Base-by-base conservation (phyloP, 2,888 invertebrate species). In the Itoplectis maculator region DNA sequence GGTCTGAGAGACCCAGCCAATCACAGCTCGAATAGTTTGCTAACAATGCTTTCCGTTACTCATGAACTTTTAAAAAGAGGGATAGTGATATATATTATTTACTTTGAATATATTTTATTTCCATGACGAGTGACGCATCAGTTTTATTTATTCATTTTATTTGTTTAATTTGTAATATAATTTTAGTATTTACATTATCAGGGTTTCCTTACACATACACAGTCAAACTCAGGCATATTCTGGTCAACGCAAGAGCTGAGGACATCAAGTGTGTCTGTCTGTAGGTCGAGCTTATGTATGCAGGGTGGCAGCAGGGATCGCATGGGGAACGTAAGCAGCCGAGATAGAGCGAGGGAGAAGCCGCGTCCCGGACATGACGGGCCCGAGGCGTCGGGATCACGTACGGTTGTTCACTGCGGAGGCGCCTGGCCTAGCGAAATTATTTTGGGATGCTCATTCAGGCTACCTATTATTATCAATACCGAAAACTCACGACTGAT, bases 391-490 rank as follows among this genome's bases (percentile, higher is more conserved):
- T 61, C 61, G 20, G n/a, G 37, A 73, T 61, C 73, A 73, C 73
- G 61, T 61, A 61, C 73, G 20, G 13, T 18, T n/a, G 45, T 35
- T 61, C 37, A n/a, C 61, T n/a, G 47, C 18, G 47, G 18, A 49
- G 61, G 45, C 61, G 49, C 49, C 47, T 23, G 35, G 61, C 45
- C 72, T 45, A 54, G 54, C 35, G 37, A 69, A 78, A 81, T 78
- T 74, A 81, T 65, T 74, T 81, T 56, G 23, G 77, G 73, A 73
- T 51, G 15, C 78, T 81, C 81, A 68, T 81, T 77, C 68, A 59
- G 73, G 77, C 61, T 68, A 63, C 73, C 68, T 73, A 81, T 77
- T 81, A 76, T 81, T 76, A 72, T 77, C 77, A 68, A 49, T 68
- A 66, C 37, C 37, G 49, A 51, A 68, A 63, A 54, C 40, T 35